A percentile compares a stretch with the other conserved stretches of the same genome.
Evolutionary conservation across 2,888 invertebrate genomes (phyloP).

Genomic region (Coenonympha glycerion): DNA sequence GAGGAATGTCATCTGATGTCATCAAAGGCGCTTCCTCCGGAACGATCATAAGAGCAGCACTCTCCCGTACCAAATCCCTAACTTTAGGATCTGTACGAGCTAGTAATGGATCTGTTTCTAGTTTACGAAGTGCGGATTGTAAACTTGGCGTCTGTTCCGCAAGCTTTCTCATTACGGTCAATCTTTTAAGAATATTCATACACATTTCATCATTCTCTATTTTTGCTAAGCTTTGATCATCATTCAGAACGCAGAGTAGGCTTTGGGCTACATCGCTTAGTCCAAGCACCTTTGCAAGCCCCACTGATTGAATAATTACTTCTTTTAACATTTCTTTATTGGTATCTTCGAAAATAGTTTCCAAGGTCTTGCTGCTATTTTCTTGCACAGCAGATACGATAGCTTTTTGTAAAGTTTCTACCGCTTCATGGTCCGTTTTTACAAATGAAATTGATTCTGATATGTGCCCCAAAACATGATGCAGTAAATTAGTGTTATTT

Average conservation of each 20-base stretch:
- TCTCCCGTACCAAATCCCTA: slow-evolving; percentile 82
- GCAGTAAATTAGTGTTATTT: slow-evolving; percentile 76
- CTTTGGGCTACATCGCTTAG: slow-evolving; percentile 78
- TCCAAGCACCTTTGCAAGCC: slow-evolving; percentile 81
- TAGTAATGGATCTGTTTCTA: slow-evolving; percentile 80
- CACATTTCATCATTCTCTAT: slow-evolving; percentile 76
- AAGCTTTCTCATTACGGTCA: slow-evolving; percentile 82
- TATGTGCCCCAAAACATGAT: slow-evolving; percentile 77
- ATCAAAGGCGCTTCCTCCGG: slow-evolving; percentile 77
- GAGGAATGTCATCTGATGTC: slow-evolving; percentile 82
- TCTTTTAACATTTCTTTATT: slow-evolving; percentile 62
- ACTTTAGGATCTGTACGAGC: slow-evolving; percentile 82
- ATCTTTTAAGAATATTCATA: slow-evolving; percentile 80
- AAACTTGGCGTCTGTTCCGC: slow-evolving; percentile 80
- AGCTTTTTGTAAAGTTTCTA: slow-evolving; percentile 79
- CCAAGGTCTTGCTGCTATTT: slow-evolving; percentile 76
- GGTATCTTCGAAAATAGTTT: slow-evolving; percentile 70
- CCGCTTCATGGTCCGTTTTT: slow-evolving; percentile 79
- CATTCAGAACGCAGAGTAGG: slow-evolving; percentile 69
- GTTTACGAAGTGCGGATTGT: slow-evolving; percentile 76
- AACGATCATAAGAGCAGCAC: slow-evolving; percentile 81
- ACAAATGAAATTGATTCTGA: slow-evolving; percentile 77
- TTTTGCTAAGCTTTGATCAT: slow-evolving; percentile 73
- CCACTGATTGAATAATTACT: slow-evolving; percentile 78
- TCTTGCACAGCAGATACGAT: slow-evolving; percentile 80